phyloP scores from a whole-genome alignment of 2,888 invertebrate species.

The Heteromyza rotundicornis region DNA sequence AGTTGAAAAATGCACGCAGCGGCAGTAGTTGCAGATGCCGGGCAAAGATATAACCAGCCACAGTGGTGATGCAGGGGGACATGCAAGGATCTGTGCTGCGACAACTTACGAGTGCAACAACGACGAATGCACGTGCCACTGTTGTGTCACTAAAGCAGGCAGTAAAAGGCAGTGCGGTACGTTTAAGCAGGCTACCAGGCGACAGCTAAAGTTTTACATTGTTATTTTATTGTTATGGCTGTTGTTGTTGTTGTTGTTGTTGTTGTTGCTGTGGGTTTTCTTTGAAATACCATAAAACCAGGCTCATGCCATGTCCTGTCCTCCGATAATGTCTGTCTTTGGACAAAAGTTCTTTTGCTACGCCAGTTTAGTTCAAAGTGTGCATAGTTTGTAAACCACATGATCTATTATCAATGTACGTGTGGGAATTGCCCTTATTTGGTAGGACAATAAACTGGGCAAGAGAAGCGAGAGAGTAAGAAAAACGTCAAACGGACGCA shows the following conservation, averaged over 20 bases:
- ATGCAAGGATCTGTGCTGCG: background rate
- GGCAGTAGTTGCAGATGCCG: background rate
- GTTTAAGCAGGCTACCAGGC: background rate
- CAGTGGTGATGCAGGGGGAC: no score
- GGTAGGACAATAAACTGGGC: no score
- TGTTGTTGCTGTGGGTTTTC: no score
- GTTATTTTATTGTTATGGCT: no score
- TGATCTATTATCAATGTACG: no score
- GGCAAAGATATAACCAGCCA: no score
- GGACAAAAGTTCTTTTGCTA: background rate
- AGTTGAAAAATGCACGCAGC: slow-evolving; percentile 1
- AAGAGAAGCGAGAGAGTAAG: no score
- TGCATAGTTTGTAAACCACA: no score
- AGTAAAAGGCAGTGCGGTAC: background rate
- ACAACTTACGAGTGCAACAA: background rate
- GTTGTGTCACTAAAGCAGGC: background rate
- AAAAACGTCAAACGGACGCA: no score
- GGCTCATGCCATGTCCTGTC: background rate
- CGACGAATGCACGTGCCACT: background rate
- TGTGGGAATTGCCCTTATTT: no score
- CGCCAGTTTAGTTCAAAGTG: background rate
- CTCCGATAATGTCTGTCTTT: background rate
- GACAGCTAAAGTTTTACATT: background rate
- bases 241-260: no score
- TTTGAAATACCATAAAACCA: background rate